Conservation (phyloP, 2,113 vertebrate genomes). For the Syrmaticus mikado region DNA sequence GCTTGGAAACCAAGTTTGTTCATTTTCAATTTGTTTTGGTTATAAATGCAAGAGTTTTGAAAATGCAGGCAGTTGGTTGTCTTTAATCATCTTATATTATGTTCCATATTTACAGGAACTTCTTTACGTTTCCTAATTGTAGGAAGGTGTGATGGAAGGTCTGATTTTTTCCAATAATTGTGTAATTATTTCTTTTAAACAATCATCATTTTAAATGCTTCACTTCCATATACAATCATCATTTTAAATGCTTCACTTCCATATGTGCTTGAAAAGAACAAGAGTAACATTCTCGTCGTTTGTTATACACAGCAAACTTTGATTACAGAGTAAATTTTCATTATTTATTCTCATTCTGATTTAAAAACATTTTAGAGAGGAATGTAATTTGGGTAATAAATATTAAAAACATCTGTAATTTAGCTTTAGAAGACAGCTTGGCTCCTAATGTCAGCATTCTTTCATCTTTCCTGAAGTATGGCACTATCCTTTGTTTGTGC, state of each 20-base stretch:
- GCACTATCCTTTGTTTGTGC: background rate
- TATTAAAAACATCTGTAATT: background rate
- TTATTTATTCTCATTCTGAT: background rate
- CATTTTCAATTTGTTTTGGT: fast-evolving
- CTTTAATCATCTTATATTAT: background rate
- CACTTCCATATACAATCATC: too few relatives aligned
- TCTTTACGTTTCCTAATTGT: background rate
- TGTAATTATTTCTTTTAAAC: background rate
- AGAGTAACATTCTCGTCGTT: background rate
- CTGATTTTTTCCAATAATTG: background rate
- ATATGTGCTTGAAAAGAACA: background rate
- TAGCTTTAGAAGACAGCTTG: background rate
- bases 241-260: background rate
- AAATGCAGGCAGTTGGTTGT: background rate
- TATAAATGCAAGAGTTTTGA: background rate
- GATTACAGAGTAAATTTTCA: background rate
- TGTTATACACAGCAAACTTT: background rate
- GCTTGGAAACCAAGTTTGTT: background rate
- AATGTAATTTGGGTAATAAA: background rate
- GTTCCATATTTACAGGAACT: background rate
- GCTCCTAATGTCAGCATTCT: background rate
- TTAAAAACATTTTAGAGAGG: background rate
- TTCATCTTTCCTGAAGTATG: background rate
- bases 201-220: too few relatives aligned
- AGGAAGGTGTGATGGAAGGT: background rate